Base-by-base conservation (phyloP, 2,888 invertebrate species). In the Scaptomyza cyrtandrae region DNA sequence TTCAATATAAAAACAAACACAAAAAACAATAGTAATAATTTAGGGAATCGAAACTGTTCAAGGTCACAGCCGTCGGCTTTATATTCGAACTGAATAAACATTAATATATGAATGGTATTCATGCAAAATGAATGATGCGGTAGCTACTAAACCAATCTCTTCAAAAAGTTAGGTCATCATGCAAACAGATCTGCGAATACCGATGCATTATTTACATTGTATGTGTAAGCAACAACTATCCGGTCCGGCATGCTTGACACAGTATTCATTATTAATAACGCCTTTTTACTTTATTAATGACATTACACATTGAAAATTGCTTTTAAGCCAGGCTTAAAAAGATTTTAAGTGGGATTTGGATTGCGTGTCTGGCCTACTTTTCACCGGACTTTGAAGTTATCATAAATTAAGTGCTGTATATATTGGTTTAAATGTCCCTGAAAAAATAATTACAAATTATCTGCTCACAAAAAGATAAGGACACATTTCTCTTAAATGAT, bases 41-140 rank as follows among this genome's bases (percentile, higher is more conserved):
- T 55, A 60, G 72, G 77, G 77, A 74, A 52, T 61, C 57, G 29
- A 46, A 55, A 58, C 19, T 1, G 33, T 46, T 61, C 72, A 74
- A 74, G 77, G 77, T 74, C 72, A 54, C 4, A 13, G 24, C 46
- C 46, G 19, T 31, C 62, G 52, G 50, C 50, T 48, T 54, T n/a
- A 10, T 41, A 60, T 46, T 29, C 44, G 41, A 48, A 73, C 48
- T 76, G 60, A 71, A 71, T 55, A 76, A 60, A 66, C 57, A 65
- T 41, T 58, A 46, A 43, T 66, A 44, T 61, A 76, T 61, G 66
- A 65, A 71, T 61, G 16, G 57, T 35, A 44, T 71, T 61, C 67
- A 71, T 41, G 13, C 60, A 44, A 46, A 70, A 35, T 71, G 14
- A 75, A 60, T n/a, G n/a, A 46, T 71, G 56, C 71, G 65, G 59